Evolutionary conservation across 2,888 invertebrate genomes (phyloP), one percentile per base, ranked within the genome.

Genomic region (Dryobota labecula): DNA sequence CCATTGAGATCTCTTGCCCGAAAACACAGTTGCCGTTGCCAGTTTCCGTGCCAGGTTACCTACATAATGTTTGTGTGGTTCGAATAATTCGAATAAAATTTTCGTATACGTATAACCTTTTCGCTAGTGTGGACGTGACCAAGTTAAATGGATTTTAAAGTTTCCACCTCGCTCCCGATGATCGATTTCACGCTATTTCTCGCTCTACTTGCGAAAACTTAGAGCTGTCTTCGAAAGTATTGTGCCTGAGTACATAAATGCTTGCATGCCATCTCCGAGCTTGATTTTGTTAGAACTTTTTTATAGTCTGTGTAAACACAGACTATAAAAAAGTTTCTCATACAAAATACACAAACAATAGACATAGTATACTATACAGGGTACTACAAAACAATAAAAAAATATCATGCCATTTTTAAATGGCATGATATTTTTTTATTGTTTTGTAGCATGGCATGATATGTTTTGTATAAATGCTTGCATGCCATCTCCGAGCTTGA

Each of bases 81-180:
- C 51, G 38, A 41, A 74, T 65, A 65, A 60, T 70, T 54, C 78
- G 47, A 72, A 70, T 58, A 73, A 70, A 6, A 36, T 60, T 74
- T 63, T 63, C 73, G 41, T 45, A 56, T 27, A 41, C 57, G 49
- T 58, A 38, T 51, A 78, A 47, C 43, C 67, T 30, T 57, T 60
- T 24, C 57, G n/a, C 47, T 27, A 43, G 63, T 41, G 62, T 64
- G 56, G 68, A 70, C 77, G 70, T 74, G 83, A 70, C 66, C 70
- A 85, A 78, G 81, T 86, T 85, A 72, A 86, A 86, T 78, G 78
- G 76, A 80, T 71, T 86, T 73, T 78, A 73, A 76, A 85, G 83
- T 82, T 78, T 70, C 45, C 45, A 65, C 66, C 61, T 72, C 66
- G 70, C 61, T 60, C 51, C 27, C 66, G 58, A 64, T 77, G 80